These are phyloP conservation scores for Capreolus pygargus DNA, from an alignment of 2,113 vertebrate species.

Conservation along the genomic window DNA sequence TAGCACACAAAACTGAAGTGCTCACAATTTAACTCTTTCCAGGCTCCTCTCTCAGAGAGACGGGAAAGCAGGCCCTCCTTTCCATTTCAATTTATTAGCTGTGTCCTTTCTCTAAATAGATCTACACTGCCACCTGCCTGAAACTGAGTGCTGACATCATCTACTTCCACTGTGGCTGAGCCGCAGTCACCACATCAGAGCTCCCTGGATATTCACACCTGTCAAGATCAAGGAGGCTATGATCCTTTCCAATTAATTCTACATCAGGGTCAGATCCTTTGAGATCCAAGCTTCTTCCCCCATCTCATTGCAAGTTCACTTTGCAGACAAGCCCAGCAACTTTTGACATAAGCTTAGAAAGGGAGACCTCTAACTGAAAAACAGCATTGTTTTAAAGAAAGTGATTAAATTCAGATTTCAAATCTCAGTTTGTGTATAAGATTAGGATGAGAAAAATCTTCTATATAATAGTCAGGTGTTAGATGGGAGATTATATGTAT, in stretches of 20 bases:
- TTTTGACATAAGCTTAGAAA: not conserved
- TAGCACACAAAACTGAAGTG: not conserved
- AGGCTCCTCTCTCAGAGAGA: not conserved
- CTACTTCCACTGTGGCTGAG: not conserved
- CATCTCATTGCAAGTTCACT: not conserved
- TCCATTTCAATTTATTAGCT: not conserved
- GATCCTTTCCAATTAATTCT: not conserved
- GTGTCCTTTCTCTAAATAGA: not conserved
- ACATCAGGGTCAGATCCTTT: not conserved
- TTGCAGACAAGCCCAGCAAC: not conserved
- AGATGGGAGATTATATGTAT: not conserved
- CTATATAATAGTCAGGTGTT: not conserved
- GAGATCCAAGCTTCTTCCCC: not conserved
- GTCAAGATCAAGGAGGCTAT: not conserved
- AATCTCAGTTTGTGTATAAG: not conserved
- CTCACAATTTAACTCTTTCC: not conserved
- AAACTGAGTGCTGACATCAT: not conserved
- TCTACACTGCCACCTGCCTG: not conserved
- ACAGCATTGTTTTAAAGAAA: not conserved
- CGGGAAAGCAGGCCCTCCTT: not conserved
- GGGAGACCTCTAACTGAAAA: not conserved
- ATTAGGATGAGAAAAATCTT: not conserved
- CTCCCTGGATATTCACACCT: not conserved
- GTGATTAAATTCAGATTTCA: not conserved
- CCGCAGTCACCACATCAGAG: too few relatives aligned